Evolutionary conservation across 2,797 vertebrate genomes (phyloP).

Genomic region (Simalia tracyae): DNA sequence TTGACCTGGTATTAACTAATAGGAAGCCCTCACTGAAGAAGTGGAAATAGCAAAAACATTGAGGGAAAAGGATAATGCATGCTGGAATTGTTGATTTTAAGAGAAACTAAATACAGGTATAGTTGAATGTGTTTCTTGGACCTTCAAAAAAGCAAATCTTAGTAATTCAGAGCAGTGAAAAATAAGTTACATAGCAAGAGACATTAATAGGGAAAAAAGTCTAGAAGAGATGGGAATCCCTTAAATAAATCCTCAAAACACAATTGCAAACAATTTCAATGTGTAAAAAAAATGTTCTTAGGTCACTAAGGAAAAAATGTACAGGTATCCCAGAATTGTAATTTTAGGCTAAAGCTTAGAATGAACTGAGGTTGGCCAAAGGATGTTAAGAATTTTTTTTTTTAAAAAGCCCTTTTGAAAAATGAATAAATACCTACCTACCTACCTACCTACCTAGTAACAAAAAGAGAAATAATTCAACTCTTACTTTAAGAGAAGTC

Average conservation of each 20-base stretch:
- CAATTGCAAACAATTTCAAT: not conserved
- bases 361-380: not conserved
- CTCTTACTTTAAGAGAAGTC: not conserved
- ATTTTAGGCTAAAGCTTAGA: not conserved
- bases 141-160: not conserved
- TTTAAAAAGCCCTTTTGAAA: too few species aligned
- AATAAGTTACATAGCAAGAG: not conserved
- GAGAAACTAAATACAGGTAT: not conserved
- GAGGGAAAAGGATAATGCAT: not conserved
- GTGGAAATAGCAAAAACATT: not conserved
- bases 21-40: not conserved
- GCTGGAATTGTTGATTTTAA: not conserved
- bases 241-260: not conserved
- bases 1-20: not conserved
- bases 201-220: not conserved
- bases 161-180: not conserved
- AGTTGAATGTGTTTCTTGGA: not conserved
- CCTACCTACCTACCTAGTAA: not conserved
- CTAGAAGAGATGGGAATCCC: not conserved
- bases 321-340: not conserved
- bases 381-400: not conserved
- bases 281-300: not conserved
- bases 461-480: not conserved
- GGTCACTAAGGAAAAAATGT: not conserved
- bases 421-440: too few species aligned